These are phyloP conservation scores for Belonocnema kinseyi DNA, from an alignment of 1,140 invertebrate genomes.

Conservation along the genomic window DNA sequence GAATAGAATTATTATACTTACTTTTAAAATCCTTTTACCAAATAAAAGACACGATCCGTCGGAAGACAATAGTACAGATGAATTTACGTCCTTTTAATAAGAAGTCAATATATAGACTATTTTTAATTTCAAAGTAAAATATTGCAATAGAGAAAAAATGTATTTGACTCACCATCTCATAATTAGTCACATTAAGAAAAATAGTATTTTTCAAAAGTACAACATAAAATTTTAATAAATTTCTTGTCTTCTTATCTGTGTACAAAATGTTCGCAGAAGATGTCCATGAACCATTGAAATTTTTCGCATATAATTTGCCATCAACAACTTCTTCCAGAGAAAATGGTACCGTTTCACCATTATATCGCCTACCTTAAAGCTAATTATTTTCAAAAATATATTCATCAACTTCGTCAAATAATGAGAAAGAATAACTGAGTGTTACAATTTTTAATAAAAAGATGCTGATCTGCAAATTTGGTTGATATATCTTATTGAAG, in stretches of 20 bases:
- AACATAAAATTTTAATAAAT: slow-evolving; percentile 58
- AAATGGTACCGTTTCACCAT: slow-evolving; percentile 51
- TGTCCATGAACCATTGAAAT: slow-evolving; percentile 69
- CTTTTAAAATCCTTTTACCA: not conserved
- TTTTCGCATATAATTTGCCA: slow-evolving; percentile 46
- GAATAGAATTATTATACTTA: not conserved
- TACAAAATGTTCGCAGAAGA: slow-evolving; percentile 62
- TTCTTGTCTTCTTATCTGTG: slow-evolving; percentile 39
- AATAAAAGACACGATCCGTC: not conserved
- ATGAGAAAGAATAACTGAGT: not conserved
- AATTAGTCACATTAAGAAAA: slow-evolving; percentile 45
- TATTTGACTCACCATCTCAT: slow-evolving; percentile 43
- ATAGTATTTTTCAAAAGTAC: slow-evolving; percentile 40
- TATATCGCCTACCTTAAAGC: slow-evolving; percentile 41
- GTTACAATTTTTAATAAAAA: not conserved
- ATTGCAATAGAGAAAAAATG: no score
- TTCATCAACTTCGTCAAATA: not conserved
- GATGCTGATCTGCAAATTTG: no score
- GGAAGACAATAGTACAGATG: not conserved
- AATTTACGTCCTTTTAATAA: not conserved
- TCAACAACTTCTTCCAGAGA: slow-evolving; percentile 58
- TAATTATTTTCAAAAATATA: slow-evolving; percentile 34
- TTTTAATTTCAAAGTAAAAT: no score
- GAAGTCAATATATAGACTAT: slow-evolving; percentile 8
- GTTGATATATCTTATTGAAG: no score